Base-by-base conservation (phyloP, 2,888 invertebrate species). In the Epinotia brunnichana region DNA sequence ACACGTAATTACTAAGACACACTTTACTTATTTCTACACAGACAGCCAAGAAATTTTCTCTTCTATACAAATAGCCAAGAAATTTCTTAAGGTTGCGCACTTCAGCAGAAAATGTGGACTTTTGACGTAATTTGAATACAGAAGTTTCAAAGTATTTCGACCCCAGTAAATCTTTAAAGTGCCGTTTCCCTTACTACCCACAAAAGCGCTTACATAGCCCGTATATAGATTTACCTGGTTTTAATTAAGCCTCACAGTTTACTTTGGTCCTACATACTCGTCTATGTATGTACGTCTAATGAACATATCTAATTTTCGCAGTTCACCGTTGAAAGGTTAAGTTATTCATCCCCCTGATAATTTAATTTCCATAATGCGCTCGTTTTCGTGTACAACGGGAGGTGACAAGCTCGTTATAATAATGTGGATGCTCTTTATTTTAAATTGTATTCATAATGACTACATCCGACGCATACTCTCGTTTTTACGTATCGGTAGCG, bases 241-340 rank as follows among this genome's bases (percentile, higher is more conserved):
- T 68, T 67, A 72, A 72, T 68, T 67, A 72, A 72, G 67, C 56
- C 56, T 41, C 39, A n/a, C 72, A 48, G 67, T 72, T 72, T 56
- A 62, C 67, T 72, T 35, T 72, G 62, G 66, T 24, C 48, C 44
- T 67, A 67, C 48, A 57, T 61, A 67, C 41, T 61, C 67, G 44
- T 7, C 7, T 48, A 48, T 48, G 15, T 48, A 48, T 48, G 15
- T 13, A 48, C 48, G 48, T 48, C 62, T 70, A 70, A 62, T 67
- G 62, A 62, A 68, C 72, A 60, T 71, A 71, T 24, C 59, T 67
- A 61, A 71, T 61, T 61, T 60, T 41, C 41, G 66, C 56, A 54
- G 72, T 68, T 68, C 72, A 53, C 57, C 24, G 67, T 57, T 57
- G 68, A 72, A 72, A 72, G 72, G 72, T 67, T 21, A 62, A 68